Evolutionary conservation across 2,797 vertebrate species (phyloP).

Genomic region (Dryobates pubescens): DNA sequence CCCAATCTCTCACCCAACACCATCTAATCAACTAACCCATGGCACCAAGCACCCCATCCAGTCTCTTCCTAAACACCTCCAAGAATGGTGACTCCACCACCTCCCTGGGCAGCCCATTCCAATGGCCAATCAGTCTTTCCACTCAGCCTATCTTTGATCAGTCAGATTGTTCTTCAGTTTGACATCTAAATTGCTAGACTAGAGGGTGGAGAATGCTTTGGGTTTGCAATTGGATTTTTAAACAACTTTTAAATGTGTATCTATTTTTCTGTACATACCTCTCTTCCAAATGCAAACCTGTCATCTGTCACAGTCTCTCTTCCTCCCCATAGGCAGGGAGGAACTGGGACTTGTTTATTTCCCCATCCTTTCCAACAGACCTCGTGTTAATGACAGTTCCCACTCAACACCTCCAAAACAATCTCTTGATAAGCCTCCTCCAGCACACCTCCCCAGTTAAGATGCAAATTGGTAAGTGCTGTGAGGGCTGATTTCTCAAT

Average conservation of each 20-base stretch:
- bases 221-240: neutral
- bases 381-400: neutral
- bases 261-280: neutral
- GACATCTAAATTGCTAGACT: neutral
- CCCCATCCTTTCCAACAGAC: neutral
- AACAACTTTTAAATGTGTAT: no score
- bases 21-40: no score
- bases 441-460: neutral
- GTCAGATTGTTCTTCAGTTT: neutral
- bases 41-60: no score
- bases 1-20: no score
- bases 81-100: no score
- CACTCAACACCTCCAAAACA: neutral
- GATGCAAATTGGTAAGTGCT: neutral
- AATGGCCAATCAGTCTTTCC: neutral
- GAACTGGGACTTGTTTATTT: neutral
- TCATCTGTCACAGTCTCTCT: neutral
- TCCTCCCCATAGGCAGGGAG: neutral
- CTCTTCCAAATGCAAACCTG: neutral
- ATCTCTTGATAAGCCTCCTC: neutral
- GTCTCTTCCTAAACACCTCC: no score
- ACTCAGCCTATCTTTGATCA: neutral
- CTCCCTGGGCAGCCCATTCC: no score
- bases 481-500: neutral
- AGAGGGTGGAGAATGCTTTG: neutral